Conservation (phyloP, 1,140 invertebrate species). For the Drosophila hydei region DNA sequence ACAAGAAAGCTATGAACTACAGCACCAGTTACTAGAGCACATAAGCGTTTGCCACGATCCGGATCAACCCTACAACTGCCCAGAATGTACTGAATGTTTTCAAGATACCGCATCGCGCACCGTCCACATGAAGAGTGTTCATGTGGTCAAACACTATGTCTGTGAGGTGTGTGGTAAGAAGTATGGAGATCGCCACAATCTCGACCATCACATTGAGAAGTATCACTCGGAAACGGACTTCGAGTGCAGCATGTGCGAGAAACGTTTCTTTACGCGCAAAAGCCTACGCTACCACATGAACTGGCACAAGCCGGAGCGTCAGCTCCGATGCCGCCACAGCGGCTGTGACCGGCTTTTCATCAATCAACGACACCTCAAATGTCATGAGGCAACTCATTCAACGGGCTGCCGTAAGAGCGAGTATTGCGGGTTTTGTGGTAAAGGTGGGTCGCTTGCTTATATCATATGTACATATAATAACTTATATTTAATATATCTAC, state of each 20-base stretch:
- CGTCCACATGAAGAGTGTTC: constrained; percentile 68
- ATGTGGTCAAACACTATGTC: constrained; percentile 67
- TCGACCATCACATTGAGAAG: constrained; percentile 74
- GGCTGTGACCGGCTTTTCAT: constrained; percentile 77
- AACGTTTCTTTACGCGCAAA: constrained; percentile 76
- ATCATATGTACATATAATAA: neutral
- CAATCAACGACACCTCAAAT: constrained; percentile 73
- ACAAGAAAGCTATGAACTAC: constrained; percentile 62
- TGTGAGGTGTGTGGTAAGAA: constrained; percentile 77
- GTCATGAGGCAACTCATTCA: constrained; percentile 73
- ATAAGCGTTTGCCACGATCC: constrained; percentile 63
- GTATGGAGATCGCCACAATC: constrained; percentile 77
- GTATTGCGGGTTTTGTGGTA: constrained; percentile 72
- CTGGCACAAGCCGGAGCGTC: constrained; percentile 76
- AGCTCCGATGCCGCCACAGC: constrained; percentile 65
- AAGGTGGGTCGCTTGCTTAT: constrained; percentile 42
- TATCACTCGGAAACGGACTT: constrained; percentile 81
- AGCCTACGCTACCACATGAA: constrained; percentile 80
- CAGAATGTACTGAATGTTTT: constrained; percentile 66
- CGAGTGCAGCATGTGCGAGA: constrained; percentile 71
- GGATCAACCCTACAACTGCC: constrained; percentile 75
- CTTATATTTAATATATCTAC: neutral
- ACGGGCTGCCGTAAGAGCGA: constrained; percentile 69
- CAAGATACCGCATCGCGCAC: constrained; percentile 78
- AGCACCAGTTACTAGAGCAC: constrained; percentile 69